Percentiles rank a stretch among this genome's conserved stretches.
These are phyloP conservation scores for Colostygia pectinataria DNA, from an alignment of 2,888 invertebrate genomes.

Conservation along the genomic window DNA sequence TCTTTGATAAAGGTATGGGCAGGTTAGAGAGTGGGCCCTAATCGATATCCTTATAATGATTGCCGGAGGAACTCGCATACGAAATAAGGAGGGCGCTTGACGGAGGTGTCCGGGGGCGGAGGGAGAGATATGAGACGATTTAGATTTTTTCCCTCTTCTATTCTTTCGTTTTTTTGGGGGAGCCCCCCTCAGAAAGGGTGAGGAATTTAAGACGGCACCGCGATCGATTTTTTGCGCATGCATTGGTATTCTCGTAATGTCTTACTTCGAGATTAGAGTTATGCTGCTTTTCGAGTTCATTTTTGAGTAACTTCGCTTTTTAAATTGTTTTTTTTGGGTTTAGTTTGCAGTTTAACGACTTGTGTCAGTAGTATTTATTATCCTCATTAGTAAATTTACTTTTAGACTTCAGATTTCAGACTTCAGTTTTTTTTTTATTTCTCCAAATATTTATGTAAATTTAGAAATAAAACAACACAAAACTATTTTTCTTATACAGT, in stretches of 20 bases:
- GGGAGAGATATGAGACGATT: constrained; percentile 82
- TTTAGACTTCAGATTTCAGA: too few species aligned
- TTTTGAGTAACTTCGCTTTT: constrained; percentile 30
- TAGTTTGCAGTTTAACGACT: not conserved
- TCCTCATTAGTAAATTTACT: too few species aligned
- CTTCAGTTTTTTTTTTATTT: too few species aligned
- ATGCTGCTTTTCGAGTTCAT: constrained; percentile 59
- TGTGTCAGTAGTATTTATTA: too few species aligned
- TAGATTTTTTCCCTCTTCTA: constrained; percentile 83
- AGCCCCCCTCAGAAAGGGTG: constrained; percentile 82
- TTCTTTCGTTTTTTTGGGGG: constrained; percentile 82
- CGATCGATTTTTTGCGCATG: constrained; percentile 83
- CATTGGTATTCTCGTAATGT: constrained; percentile 83
- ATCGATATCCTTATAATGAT: constrained; percentile 84
- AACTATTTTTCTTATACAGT: constrained; percentile 1
- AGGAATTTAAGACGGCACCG: constrained; percentile 81
- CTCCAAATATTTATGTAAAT: too few species aligned
- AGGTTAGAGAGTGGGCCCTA: constrained; percentile 79
- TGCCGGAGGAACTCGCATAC: constrained; percentile 83
- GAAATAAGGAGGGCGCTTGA: constrained; percentile 82
- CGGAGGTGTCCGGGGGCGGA: constrained; percentile 71
- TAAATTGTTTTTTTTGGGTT: constrained; percentile 19
- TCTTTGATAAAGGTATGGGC: constrained; percentile 77
- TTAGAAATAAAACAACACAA: constrained; percentile 3
- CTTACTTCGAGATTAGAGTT: constrained; percentile 81